These are phyloP conservation scores for Gnathonemus longibarbis DNA, from an alignment of 2,113 vertebrate genomes.

Conservation along the genomic window DNA sequence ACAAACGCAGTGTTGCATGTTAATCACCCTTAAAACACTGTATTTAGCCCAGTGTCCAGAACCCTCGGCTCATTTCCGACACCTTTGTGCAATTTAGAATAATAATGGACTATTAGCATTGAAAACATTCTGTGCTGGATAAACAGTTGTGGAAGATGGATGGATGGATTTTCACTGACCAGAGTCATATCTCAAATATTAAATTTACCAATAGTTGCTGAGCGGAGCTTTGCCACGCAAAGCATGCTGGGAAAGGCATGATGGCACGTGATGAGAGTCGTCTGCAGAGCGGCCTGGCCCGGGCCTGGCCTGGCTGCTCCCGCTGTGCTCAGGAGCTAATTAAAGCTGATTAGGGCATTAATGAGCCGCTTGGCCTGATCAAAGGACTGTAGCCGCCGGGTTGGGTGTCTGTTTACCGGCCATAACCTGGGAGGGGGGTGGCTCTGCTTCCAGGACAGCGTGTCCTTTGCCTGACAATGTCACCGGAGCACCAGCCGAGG, in stretches of 20 bases:
- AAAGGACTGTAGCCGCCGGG: constrained; percentile 6
- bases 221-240: not conserved
- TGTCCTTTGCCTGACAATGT: not conserved
- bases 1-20: not conserved
- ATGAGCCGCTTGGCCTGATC: constrained; percentile 20
- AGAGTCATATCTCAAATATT: not conserved
- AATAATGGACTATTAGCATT: not conserved
- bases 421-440: not conserved
- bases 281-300: not conserved
- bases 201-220: not conserved
- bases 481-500: not conserved
- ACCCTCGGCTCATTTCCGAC: not conserved
- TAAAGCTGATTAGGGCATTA: constrained; percentile 22
- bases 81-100: not conserved
- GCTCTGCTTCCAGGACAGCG: not conserved
- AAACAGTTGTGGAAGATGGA: not conserved
- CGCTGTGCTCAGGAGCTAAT: constrained; percentile 23
- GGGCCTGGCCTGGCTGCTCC: constrained; percentile 3
- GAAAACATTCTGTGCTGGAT: not conserved
- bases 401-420: constrained; percentile 3
- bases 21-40: not conserved
- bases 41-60: not conserved
- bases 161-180: not conserved
- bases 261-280: not conserved
- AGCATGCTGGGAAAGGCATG: not conserved